Base-by-base conservation (phyloP, 2,888 invertebrate genomes). In the Itoplectis maculator region DNA sequence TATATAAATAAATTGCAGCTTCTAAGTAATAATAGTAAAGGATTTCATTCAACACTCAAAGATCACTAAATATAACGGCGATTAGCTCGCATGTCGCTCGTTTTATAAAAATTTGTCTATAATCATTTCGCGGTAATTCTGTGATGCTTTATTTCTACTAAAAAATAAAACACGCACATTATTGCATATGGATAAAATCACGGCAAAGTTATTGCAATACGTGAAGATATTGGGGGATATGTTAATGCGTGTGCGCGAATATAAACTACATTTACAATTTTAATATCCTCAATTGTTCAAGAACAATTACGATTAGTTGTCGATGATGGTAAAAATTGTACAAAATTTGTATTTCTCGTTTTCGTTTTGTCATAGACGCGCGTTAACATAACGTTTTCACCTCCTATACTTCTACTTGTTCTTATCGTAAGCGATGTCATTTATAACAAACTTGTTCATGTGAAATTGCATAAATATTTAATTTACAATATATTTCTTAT, bases 401-500 rank as follows among this genome's bases (percentile, higher is more conserved):
- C 15, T 51, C 40, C 5, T 29, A 29, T 29, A 29, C 18, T 75
- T 40, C 5, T 37, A 7, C 45, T 23, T 23, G 7, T 49, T 61
- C 68, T 69, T 40, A 61, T 40, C n/a, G 29, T 49, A 47, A 77
- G 49, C 20, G 49, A 61, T 69, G 18, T n/a, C 63, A 56, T 56
- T 54, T 6, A 40, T 37, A 65, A 54, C 20, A 65, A 70, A 45
- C 20, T 45, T 23, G 23, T 9, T 56, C 20, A 35, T 61, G 40
- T 47, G 47, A 29, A 66, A 23, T 20, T 65, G 29, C 35, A 68
- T 66, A 68, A 69, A 51, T 73, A 72, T 69, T 51, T 54, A 63
- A 74, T 81, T 78, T 78, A 74, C 68, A 74, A 68, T 78, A 78
- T 74, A 47, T 69, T 74, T 81, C 42, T 63, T 74, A 81, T 79